phyloP scores from a whole-genome alignment of 2,797 vertebrate species.

The Aldrovandia affinis region DNA sequence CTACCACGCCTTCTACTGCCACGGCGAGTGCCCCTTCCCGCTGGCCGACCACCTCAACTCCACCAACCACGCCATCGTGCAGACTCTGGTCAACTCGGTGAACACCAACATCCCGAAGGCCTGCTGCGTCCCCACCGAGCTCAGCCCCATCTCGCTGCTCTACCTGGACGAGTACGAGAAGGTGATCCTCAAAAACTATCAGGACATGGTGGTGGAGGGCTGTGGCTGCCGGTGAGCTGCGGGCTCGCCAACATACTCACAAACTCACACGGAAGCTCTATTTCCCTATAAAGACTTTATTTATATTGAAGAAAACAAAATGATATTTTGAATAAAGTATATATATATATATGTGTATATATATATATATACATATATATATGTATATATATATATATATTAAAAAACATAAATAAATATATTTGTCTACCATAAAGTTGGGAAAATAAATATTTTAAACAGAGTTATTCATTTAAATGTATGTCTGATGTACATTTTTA shows the following conservation, averaged over 20 bases:
- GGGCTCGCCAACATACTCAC: slow-evolving; percentile 30
- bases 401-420: slow-evolving; percentile 99
- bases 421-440: slow-evolving; percentile 96
- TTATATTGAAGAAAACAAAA: slow-evolving; percentile 88
- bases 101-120: slow-evolving; percentile 97
- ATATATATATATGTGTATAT: slow-evolving; percentile 1
- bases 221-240: slow-evolving; percentile 89
- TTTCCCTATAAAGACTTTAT: slow-evolving; percentile 98
- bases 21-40: slow-evolving; percentile 96
- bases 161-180: slow-evolving; percentile 98
- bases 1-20: slow-evolving; percentile 98
- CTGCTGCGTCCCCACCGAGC: slow-evolving; percentile 96
- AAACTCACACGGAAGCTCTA: slow-evolving; percentile 85
- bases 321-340: slow-evolving; percentile 82
- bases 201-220: slow-evolving; percentile 99
- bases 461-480: slow-evolving; percentile 93
- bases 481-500: slow-evolving; percentile 98
- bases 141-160: slow-evolving; percentile 97
- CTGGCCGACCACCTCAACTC: slow-evolving; percentile 97
- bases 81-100: slow-evolving; percentile 98
- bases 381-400: slow-evolving; percentile 59
- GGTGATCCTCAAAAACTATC: slow-evolving; percentile 98
- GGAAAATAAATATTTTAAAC: slow-evolving; percentile 99
- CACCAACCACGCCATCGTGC: slow-evolving; percentile 98
- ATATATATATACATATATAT: slow-evolving; percentile 88